A percentile compares a stretch with the other conserved stretches of the same genome.
Conservation (phyloP, 2,888 invertebrate genomes). For the Venusia cambrica region DNA sequence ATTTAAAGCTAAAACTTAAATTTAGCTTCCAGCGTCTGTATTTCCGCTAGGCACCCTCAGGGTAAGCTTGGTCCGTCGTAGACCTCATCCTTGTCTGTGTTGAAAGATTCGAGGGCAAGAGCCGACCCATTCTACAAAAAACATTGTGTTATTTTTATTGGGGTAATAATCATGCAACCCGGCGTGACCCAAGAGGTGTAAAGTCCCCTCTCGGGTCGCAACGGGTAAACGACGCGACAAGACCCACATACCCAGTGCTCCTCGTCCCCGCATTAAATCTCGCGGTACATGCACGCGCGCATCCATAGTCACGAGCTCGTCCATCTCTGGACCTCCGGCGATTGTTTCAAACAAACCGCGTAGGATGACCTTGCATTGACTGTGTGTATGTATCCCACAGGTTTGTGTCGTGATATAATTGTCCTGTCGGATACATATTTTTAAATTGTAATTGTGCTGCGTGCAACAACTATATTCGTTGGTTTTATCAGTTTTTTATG, state of each 20-base stretch:
- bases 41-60: too few species aligned
- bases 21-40: too few species aligned
- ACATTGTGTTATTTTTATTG: too few species aligned
- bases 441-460: too few species aligned
- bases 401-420: conserved; percentile 22
- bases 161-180: conserved; percentile 4
- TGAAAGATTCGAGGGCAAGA: too few species aligned
- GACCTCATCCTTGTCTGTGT: too few species aligned
- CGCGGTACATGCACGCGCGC: conserved; percentile 28
- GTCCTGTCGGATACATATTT: conserved; percentile 27
- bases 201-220: conserved; percentile 5
- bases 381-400: conserved; percentile 12
- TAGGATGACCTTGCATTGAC: conserved; percentile 21
- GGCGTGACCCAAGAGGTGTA: neutral
- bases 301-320: conserved; percentile 47
- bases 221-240: conserved; percentile 11
- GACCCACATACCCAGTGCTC: conserved; percentile 31
- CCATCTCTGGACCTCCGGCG: conserved; percentile 49
- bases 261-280: conserved; percentile 31
- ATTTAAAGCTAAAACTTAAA: too few species aligned
- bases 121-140: too few species aligned
- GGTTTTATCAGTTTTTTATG: too few species aligned
- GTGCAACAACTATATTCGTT: too few species aligned
- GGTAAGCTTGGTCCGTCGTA: too few species aligned
- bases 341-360: conserved; percentile 24